Evolutionary conservation across 2,797 vertebrate genomes (phyloP), one percentile per base, ranked within the genome.

Genomic region (Danio choprae): DNA sequence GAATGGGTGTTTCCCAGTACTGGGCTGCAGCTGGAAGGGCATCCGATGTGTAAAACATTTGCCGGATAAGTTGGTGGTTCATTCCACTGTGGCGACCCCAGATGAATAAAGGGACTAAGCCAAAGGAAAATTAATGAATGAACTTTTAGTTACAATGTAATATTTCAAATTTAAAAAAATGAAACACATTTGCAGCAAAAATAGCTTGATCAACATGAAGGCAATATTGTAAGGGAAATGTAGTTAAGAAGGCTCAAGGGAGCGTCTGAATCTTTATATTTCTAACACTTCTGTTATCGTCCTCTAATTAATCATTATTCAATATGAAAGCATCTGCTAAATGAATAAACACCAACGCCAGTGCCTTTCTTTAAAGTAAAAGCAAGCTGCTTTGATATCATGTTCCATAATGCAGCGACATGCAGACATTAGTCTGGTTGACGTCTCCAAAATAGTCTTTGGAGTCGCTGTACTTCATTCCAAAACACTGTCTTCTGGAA

Each of bases 401-500:
- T 2, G 18, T 41, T 72, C 10, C 70, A 58, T 22, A 72, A 72
- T 44, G 38, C 18, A 5, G 13, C 20, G 63, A 16, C 60, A 64
- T 5, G 59, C 16, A 51, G 4, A 40, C 29, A 44, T 20, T 38
- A 46, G n/a, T 4, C 43, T 12, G 40, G 0, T 15, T 1, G 0
- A 15, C 6, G 59, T 13, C 18, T 36, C 70, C 55, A 46, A 44
- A 29, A 59, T 73, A 41, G 6, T 7, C 41, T 73, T 46, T 46
- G 53, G 40, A 56, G 40, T 58, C 12, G 8, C 11, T 58, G 53
- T 29, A 46, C n/a, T 22, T 11, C 43, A 56, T 43, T 56, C 51
- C 69, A 71, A 43, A 72, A 59, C 55, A 46, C 18, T 29, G 70
- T 59, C 70, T 73, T 59, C 70, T 73, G 70, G 55, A 73, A 73